Base-by-base conservation (phyloP, 2,113 vertebrate species). In the Periophthalmus modestus region DNA sequence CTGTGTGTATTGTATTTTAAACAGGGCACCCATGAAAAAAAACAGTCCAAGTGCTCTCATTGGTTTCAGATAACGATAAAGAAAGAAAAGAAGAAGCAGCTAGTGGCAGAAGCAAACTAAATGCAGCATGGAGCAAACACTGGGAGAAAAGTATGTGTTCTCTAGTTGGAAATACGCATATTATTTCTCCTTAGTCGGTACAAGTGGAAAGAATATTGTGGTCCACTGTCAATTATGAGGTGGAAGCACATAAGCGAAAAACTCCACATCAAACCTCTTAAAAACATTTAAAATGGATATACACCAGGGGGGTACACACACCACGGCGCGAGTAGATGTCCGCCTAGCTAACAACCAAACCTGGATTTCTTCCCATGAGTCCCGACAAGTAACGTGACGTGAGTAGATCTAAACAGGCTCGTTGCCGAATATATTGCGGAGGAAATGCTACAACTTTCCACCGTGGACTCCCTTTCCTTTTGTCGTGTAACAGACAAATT, bases 401-500 rank as follows among this genome's bases (percentile, higher is more conserved):
- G 1, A 48, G 46, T 13, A 13, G 46, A 48, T 10, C 11, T 48
- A 13, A 48, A 46, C 18, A 55, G 33, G 59, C 63, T 72, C 3
- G 23, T 72, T 5, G 39, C 46, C 2, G 43, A 15, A 43, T 68
- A 19, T 24, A 23, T 78, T 6, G 23, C 62, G 57, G 55, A 68
- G 43, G 75, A 68, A 55, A 52, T 72, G 55, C 67, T 59, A 16
- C 69, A 39, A 33, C 12, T 71, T 66, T 71, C n/a, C 18, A 46
- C 48, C 12, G 75, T 67, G 66, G 75, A 72, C 69, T 68, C 62
- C 10, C 19, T 24, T 19, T 46, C 63, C 16, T 67, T 72, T 67
- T 19, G 13, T 36, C 36, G 21, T 12, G 43, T 58, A 3, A 23
- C 55, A 23, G 43, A 67, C 33, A 72, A 68, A 72, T 54, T 59